These are phyloP conservation scores for Menidia beryllina DNA, from an alignment of 2,113 vertebrate genomes.

Conservation along the genomic window DNA sequence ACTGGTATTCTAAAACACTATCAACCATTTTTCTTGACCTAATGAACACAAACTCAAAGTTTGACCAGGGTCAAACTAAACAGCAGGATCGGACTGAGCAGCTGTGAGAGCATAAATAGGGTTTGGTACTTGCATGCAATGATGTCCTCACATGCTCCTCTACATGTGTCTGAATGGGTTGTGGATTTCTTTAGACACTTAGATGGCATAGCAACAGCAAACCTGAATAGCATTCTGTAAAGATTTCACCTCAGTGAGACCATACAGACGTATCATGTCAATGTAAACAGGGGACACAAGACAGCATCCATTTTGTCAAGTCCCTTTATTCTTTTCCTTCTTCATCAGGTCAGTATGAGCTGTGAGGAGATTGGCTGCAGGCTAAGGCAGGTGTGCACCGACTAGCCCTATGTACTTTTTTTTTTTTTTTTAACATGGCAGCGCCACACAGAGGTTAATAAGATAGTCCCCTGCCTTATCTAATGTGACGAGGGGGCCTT, in stretches of 20 bases:
- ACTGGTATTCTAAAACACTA: no score
- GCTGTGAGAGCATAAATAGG: no score
- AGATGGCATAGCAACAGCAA: no score
- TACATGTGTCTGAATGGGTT: no score
- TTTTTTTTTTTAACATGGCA: slow-evolving; percentile 72
- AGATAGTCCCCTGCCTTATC: slow-evolving; percentile 78
- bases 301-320: slow-evolving; percentile 53
- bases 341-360: slow-evolving; percentile 21
- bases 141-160: no score
- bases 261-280: slow-evolving; percentile 27
- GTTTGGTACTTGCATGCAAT: no score
- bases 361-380: slow-evolving; percentile 43
- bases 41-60: no score
- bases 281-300: slow-evolving; percentile 38
- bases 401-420: slow-evolving; percentile 57
- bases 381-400: slow-evolving; percentile 41
- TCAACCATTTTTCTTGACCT: no score
- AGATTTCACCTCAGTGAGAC: not conserved
- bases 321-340: slow-evolving; percentile 43
- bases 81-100: no score
- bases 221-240: no score
- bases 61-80: no score
- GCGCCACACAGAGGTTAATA: slow-evolving; percentile 70
- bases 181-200: no score
- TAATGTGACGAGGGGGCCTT: slow-evolving; percentile 77